Conservation (phyloP, 2,888 invertebrate genomes). For the Tipula lateralis region DNA sequence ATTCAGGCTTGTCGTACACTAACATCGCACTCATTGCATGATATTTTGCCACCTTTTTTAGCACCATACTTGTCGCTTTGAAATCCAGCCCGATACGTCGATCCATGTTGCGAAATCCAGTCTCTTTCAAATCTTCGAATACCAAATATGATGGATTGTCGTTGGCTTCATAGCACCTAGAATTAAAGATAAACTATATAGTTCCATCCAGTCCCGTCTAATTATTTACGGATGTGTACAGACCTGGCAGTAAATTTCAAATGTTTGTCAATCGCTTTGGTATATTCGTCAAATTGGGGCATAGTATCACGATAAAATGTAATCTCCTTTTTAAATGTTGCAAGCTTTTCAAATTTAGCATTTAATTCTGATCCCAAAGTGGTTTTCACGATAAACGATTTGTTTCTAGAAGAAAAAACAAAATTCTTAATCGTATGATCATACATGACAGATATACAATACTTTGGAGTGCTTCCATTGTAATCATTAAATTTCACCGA, state of each 20-base stretch:
- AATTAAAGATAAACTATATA: background rate
- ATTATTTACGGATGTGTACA: background rate
- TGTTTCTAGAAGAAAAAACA: background rate
- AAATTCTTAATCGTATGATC: background rate
- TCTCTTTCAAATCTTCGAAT: background rate
- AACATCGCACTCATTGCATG: constrained; percentile 36
- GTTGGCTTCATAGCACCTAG: background rate
- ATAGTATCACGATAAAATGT: constrained; percentile 41
- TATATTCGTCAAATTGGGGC: constrained; percentile 38
- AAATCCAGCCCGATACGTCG: background rate
- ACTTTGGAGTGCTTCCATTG: background rate
- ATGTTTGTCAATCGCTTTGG: constrained; percentile 31
- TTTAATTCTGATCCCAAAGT: background rate
- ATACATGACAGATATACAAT: background rate
- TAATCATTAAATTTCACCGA: constrained; percentile 35
- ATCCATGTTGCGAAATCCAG: background rate
- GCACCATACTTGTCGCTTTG: background rate
- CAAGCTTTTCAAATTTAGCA: constrained; percentile 35
- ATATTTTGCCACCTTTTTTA: background rate
- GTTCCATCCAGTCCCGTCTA: too few relatives aligned
- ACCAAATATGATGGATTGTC: background rate
- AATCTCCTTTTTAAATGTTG: constrained; percentile 41
- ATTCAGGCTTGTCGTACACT: background rate
- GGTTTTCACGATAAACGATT: background rate
- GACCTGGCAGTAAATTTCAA: background rate